These are phyloP conservation scores for Cyanoramphus novaezelandiae DNA, from an alignment of 2,113 vertebrate genomes.

Conservation along the genomic window DNA sequence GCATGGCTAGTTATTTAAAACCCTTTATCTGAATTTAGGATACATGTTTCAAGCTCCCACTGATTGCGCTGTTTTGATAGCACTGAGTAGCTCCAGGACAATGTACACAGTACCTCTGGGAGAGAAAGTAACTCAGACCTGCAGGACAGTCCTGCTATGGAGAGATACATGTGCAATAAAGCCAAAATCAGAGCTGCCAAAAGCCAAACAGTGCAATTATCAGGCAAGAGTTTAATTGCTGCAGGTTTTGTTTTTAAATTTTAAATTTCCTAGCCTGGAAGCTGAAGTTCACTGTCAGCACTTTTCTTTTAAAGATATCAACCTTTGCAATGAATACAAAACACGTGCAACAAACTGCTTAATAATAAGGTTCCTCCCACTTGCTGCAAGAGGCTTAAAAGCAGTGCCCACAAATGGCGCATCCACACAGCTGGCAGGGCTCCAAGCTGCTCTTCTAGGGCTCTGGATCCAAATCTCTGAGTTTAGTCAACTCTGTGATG, in stretches of 20 bases:
- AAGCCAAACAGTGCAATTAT: background rate
- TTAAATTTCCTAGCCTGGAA: background rate
- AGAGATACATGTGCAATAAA: accelerated
- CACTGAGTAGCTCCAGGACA: background rate
- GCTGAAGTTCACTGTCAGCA: background rate
- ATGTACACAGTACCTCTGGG: accelerated
- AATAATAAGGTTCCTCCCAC: background rate
- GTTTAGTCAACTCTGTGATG: background rate
- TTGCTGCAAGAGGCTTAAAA: background rate
- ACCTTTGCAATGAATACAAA: background rate
- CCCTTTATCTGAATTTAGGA: background rate
- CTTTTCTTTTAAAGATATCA: background rate
- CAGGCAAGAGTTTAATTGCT: background rate
- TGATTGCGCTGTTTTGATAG: accelerated
- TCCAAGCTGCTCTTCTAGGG: background rate
- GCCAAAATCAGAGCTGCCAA: accelerated
- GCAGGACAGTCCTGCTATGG: accelerated
- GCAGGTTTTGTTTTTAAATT: background rate
- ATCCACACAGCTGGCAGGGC: background rate
- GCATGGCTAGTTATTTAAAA: accelerated
- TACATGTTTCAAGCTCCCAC: accelerated
- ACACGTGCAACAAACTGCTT: background rate
- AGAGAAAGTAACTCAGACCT: background rate
- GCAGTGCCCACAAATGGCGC: accelerated
- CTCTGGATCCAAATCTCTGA: accelerated